Percentiles rank a stretch among this genome's conserved stretches.
phyloP scores from a whole-genome alignment of 2,888 invertebrate species.

The Tachystola acroxantha region DNA sequence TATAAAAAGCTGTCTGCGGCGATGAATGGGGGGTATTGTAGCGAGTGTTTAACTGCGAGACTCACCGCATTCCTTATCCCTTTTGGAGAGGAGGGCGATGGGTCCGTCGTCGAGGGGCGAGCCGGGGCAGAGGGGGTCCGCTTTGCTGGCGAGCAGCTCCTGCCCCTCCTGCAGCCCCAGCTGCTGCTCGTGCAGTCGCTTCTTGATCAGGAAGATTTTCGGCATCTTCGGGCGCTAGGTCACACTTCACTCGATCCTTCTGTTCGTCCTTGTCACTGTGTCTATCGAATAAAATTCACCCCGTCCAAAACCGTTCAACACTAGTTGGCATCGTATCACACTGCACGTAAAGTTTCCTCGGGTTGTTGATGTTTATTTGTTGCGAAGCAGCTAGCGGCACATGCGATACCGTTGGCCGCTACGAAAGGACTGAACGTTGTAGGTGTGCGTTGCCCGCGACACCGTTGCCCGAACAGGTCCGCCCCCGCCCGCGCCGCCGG shows the following conservation, averaged over 20 bases:
- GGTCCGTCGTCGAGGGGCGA: slow-evolving; percentile 79
- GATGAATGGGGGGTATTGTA: slow-evolving; percentile 27
- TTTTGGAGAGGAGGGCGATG: slow-evolving; percentile 79
- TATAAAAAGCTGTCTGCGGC: slow-evolving; percentile 22
- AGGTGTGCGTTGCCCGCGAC: slow-evolving; percentile 68
- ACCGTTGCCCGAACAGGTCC: slow-evolving; percentile 75
- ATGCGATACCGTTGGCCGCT: slow-evolving; percentile 75
- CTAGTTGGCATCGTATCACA: slow-evolving; percentile 70
- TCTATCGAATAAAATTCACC: slow-evolving; percentile 52
- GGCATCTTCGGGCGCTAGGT: slow-evolving; percentile 82
- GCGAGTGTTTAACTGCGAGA: slow-evolving; percentile 17
- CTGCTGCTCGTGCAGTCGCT: slow-evolving; percentile 94
- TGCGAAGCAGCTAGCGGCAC: slow-evolving; percentile 68
- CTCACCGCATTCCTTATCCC: slow-evolving; percentile 67
- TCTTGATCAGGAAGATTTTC: slow-evolving; percentile 95
- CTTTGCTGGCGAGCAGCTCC: slow-evolving; percentile 83
- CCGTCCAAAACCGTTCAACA: slow-evolving; percentile 36
- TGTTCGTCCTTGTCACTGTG: slow-evolving; percentile 60
- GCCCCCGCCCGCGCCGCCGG: slow-evolving; percentile 65
- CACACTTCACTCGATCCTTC: slow-evolving; percentile 69
- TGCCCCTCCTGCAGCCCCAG: slow-evolving; percentile 89
- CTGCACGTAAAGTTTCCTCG: slow-evolving; percentile 62
- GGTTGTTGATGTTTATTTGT: slow-evolving; percentile 64
- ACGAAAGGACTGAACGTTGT: slow-evolving; percentile 69
- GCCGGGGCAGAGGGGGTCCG: slow-evolving; percentile 79